A percentile compares a stretch with the other conserved stretches of the same genome.
Conservation (phyloP, 92 coral and sea anemone species). For the Paragorgia papillata region DNA sequence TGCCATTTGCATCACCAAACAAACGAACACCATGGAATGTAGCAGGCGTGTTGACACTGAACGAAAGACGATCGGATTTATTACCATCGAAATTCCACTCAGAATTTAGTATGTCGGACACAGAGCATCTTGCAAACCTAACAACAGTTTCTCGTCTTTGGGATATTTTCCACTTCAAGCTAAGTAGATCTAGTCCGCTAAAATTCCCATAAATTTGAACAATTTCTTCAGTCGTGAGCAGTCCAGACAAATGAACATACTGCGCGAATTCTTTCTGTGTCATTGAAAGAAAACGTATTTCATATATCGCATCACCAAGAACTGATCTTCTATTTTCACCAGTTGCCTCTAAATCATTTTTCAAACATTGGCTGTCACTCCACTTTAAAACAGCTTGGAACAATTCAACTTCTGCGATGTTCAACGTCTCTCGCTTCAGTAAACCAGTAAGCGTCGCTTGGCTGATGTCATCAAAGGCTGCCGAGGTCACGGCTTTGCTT, state of each 20-base stretch:
- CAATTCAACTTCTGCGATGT: constrained; percentile 57
- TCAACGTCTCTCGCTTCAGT: constrained; percentile 33
- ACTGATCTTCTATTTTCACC: constrained; percentile 44
- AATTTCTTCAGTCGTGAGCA: constrained; percentile 44
- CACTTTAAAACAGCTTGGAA: constrained; percentile 64
- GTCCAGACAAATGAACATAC: constrained; percentile 45
- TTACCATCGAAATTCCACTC: background rate
- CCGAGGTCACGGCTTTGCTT: constrained; percentile 48
- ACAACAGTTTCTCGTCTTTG: background rate
- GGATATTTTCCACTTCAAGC: background rate
- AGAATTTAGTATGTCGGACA: background rate
- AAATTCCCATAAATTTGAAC: constrained; percentile 38
- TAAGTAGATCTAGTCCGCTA: constrained; percentile 3
- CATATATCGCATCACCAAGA: constrained; percentile 63
- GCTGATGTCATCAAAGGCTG: constrained; percentile 52
- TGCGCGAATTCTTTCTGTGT: constrained; percentile 49
- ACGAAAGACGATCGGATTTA: constrained; percentile 37
- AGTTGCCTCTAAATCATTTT: constrained; percentile 31
- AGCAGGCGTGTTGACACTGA: constrained; percentile 53
- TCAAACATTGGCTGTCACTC: constrained; percentile 52
- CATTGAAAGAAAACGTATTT: constrained; percentile 71
- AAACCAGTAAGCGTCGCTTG: constrained; percentile 38
- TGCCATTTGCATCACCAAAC: background rate
- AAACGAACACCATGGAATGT: background rate
- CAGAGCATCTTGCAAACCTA: background rate